Base-by-base conservation (phyloP, 1,140 invertebrate species). In the Lordiphosa clarofinis region DNA sequence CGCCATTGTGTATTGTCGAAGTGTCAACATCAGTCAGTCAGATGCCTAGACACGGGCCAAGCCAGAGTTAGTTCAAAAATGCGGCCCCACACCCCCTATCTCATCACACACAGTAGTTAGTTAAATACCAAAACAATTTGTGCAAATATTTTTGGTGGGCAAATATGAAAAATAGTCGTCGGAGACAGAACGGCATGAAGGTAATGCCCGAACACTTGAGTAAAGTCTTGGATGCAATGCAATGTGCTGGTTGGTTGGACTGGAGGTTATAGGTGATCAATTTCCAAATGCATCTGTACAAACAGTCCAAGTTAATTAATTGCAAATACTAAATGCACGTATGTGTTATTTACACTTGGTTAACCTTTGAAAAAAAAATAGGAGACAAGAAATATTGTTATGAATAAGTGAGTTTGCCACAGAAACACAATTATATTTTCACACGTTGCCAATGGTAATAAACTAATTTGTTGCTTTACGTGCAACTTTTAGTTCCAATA, bases 71-170 rank as follows among this genome's bases (percentile, higher is more conserved):
- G 52, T 66, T 28, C 24, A 28, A 28, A 28, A 28, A 7, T 28
- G 24, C 24, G 24, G 4, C 21, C 4, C 21, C 21, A 2, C 1
- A 2, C 2, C 21, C 24, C 24, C 24, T 28, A 6, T 28, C 24
- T 28, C 43, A 24, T 40, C 43, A 44, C 63, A 37, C 44, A 71
- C 73, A 73, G 70, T 64, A 82, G 76, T 62, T 73, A 43, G 56
- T 65, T 73, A 62, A 82, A 76, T 65, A 62, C 56, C 46, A 33
- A 56, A 75, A 52, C 67, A 64, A 54, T 64, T 68, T 73, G 28
- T 9, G 53, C 47, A 72, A 82, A 84, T 76, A 76, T 82, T 82
- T 76, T 24, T 43, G 40, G 39, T 38, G 52, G 44, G 76, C 57
- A 81, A 82, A 81, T 56, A 65, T 46, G 54, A 55, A 54, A 74